Conservation (phyloP, 2,113 vertebrate genomes). For the Proterorhinus semilunaris region DNA sequence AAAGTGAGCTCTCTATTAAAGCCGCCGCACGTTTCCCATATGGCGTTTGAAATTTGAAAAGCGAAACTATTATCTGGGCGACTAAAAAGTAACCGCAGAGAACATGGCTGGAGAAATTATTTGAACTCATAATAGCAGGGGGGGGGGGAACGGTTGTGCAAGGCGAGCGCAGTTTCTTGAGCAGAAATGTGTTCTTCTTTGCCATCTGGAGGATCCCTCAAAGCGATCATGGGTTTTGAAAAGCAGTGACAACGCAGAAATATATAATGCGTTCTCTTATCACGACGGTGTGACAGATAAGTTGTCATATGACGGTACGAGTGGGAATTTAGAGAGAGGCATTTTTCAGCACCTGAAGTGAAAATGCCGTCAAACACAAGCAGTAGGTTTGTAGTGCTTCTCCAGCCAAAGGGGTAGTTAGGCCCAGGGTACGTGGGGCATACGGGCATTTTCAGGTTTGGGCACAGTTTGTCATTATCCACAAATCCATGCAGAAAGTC, state of each 20-base stretch:
- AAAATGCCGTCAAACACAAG: too few species aligned
- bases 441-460: too few species aligned
- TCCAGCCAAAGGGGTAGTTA: too few species aligned
- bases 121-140: constrained; percentile 30
- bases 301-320: constrained; percentile 30
- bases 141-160: constrained; percentile 19
- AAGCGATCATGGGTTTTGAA: constrained; percentile 31
- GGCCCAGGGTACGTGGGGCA: too few species aligned
- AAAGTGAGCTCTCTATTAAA: constrained; percentile 16
- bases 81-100: constrained; percentile 2
- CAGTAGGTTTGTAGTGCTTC: too few species aligned
- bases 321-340: constrained; percentile 14
- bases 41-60: constrained; percentile 24
- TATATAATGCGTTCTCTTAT: constrained; percentile 19
- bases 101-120: constrained; percentile 19
- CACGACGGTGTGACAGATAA: constrained; percentile 21
- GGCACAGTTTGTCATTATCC: too few species aligned
- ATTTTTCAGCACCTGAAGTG: constrained; percentile 20
- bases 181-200: constrained; percentile 13
- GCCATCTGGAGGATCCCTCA: constrained; percentile 23
- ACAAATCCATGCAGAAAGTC: too few species aligned
- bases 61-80: neutral
- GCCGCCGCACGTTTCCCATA: constrained; percentile 8
- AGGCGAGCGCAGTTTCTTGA: constrained; percentile 21
- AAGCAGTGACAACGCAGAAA: constrained; percentile 18